Evolutionary conservation across 2,797 vertebrate species (phyloP), one percentile per base, ranked within the genome.

Genomic region (Gila robusta): DNA sequence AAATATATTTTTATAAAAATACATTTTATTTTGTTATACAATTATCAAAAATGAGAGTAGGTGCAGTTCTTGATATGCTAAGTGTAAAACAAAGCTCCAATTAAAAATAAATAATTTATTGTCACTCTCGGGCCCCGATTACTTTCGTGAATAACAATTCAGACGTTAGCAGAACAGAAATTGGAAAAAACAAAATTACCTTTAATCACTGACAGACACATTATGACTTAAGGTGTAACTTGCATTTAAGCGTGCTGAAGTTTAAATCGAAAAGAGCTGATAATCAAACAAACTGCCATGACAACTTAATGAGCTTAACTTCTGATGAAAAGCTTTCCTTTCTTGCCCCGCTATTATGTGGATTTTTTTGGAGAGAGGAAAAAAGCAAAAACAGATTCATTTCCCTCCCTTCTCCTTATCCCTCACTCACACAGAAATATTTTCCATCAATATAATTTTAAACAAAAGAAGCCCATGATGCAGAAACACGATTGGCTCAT

Each of bases 361-460:
- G 85, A 84, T 90, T 87, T 87, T 59, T 66, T 79, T 69, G 19
- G 28, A 73, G 35, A 72, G 28, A 77, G 64, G 35, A 41, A 54
- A 73, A 67, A 71, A 62, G 39, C 37, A 64, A 71, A 56, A 82
- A 88, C 77, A 86, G 79, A 87, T 82, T 89, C 19, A 83, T 87
- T 82, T 82, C 69, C 79, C 88, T 85, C 83, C 78, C 69, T 62
- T 78, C 56, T 85, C 70, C 71, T 86, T 73, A 79, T 89, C 88
- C 88, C 84, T 86, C 41, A 47, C 86, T 87, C 82, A 54, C 83
- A 81, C 83, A 87, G 52, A 84, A 88, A 89, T 83, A 88, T 82
- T 89, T 89, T 86, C 84, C 86, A 89, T 89, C 79, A 87, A 86
- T 88, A 86, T 83, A 19, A 59, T 83, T 86, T 89, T 90, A 88